Evolutionary conservation across 2,797 vertebrate species (phyloP).

Genomic region (Gallirallus australis): DNA sequence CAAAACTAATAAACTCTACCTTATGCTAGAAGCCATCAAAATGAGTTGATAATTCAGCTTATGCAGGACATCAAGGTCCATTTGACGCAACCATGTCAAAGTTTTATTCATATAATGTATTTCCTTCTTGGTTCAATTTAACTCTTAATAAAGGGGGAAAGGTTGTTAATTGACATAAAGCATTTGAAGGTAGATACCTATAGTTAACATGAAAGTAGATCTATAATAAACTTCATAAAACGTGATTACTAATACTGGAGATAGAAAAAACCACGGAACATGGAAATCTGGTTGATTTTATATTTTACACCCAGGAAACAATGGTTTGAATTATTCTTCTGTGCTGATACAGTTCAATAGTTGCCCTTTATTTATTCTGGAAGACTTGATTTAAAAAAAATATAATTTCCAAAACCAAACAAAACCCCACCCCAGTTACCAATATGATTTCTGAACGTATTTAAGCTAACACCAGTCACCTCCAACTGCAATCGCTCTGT

Average conservation of each 20-base stretch:
- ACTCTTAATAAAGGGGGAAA: neutral
- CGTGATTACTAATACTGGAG: fast-evolving
- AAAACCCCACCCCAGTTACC: neutral
- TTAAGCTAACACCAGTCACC: neutral
- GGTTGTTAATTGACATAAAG: neutral
- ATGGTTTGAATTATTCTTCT: neutral
- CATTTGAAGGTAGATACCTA: neutral
- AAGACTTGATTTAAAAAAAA: neutral
- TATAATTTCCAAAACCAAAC: neutral
- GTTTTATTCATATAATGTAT: neutral
- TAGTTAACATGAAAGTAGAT: neutral
- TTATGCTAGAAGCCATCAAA: neutral
- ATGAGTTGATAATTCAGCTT: neutral
- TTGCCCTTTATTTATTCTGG: neutral
- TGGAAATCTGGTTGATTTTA: neutral
- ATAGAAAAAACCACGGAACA: neutral
- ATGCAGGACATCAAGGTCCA: neutral
- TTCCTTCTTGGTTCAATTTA: neutral
- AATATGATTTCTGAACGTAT: neutral
- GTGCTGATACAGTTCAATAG: neutral
- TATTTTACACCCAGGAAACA: neutral
- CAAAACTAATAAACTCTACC: neutral
- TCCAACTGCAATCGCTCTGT: neutral
- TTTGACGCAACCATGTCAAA: neutral
- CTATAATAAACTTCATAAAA: neutral